A percentile compares a stretch with the other conserved stretches of the same genome.
These are phyloP conservation scores for Podargus strigoides DNA, from an alignment of 2,797 vertebrate genomes.

Conservation along the genomic window DNA sequence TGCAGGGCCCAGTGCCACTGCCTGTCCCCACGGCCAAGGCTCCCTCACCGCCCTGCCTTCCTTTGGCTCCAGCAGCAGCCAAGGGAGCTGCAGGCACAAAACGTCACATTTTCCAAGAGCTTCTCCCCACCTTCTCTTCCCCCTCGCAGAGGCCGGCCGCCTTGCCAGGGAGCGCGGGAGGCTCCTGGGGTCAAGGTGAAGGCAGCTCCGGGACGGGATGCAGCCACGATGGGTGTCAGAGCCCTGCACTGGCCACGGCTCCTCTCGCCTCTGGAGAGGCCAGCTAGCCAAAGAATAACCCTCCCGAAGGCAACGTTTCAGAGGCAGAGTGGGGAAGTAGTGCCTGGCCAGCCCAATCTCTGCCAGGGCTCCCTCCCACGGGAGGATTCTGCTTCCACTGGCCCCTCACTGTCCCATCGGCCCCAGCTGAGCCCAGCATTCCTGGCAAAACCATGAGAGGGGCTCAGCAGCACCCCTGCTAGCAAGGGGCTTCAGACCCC, in stretches of 20 bases:
- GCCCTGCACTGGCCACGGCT: fast-evolving
- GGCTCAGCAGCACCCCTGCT: neutral
- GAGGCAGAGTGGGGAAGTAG: too few relatives aligned
- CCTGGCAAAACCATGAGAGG: neutral
- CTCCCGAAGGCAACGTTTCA: fast-evolving
- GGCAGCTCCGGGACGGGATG: neutral
- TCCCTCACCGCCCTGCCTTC: neutral
- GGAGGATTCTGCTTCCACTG: neutral
- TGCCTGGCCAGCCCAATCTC: neutral
- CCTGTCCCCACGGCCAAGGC: neutral
- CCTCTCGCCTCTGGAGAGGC: neutral
- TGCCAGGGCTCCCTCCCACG: neutral
- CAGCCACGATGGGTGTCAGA: fast-evolving
- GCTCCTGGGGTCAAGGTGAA: neutral
- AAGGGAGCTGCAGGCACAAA: constrained; percentile 15
- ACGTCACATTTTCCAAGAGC: constrained; percentile 42
- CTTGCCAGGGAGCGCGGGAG: neutral
- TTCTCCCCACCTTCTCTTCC: neutral
- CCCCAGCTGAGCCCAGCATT: neutral
- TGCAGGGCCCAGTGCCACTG: neutral
- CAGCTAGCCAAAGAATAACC: too few relatives aligned
- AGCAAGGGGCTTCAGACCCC: neutral
- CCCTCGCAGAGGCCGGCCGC: fast-evolving
- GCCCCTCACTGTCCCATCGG: neutral
- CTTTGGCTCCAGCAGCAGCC: neutral